Evolutionary conservation across 2,113 vertebrate species (phyloP).

Genomic region (Ceuthmochares aereus): DNA sequence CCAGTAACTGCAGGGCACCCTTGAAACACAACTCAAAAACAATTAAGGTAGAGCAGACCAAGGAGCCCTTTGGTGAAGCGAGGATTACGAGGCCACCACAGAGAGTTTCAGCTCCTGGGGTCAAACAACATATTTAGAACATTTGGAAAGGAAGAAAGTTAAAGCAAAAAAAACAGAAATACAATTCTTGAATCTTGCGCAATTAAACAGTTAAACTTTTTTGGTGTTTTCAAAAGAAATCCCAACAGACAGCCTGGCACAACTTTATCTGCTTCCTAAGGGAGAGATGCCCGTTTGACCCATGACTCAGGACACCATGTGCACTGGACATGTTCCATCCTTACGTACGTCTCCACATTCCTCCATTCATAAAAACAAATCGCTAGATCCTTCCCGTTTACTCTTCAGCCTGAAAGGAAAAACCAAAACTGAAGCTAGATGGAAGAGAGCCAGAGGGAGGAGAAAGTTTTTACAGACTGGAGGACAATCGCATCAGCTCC

Average conservation of each 20-base stretch:
- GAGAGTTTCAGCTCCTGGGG: constrained; percentile 29
- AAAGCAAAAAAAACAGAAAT: constrained; percentile 54
- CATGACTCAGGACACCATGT: constrained; percentile 47
- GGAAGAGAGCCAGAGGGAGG: constrained; percentile 66
- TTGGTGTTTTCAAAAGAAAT: constrained; percentile 75
- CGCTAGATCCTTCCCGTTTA: constrained; percentile 65
- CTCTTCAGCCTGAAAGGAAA: constrained; percentile 75
- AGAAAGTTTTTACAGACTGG: constrained; percentile 69
- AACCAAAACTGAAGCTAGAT: constrained; percentile 71
- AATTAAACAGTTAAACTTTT: constrained; percentile 68
- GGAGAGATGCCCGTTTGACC: constrained; percentile 33
- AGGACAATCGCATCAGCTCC: constrained; percentile 52
- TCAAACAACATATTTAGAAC: constrained; percentile 69
- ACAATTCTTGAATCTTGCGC: constrained; percentile 57
- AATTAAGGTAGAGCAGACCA: constrained; percentile 12
- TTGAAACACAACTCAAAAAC: constrained; percentile 26
- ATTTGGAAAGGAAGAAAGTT: constrained; percentile 56
- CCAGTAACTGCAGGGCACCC: constrained; percentile 59
- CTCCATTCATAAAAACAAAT: constrained; percentile 65
- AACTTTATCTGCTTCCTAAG: constrained; percentile 62
- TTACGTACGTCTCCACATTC: constrained; percentile 44
- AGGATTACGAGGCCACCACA: neutral
- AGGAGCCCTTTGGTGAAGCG: constrained; percentile 56
- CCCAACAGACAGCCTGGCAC: constrained; percentile 63
- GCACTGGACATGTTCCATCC: constrained; percentile 49